Evolutionary conservation across 2,888 invertebrate species (phyloP).

Genomic region (Darwinula stevensoni): DNA sequence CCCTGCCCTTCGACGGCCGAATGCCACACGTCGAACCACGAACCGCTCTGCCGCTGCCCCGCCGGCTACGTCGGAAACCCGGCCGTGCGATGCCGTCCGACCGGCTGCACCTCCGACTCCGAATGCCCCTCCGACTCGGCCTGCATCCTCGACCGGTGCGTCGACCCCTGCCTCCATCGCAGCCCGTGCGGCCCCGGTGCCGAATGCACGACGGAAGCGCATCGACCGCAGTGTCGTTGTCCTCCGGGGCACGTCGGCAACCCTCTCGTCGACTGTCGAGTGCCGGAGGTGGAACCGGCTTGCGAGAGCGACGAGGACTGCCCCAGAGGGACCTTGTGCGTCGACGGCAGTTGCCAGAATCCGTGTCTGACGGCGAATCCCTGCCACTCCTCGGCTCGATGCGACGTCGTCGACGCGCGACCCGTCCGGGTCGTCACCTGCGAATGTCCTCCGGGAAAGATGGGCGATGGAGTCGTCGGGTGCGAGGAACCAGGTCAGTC

Average conservation of each 20-base stretch:
- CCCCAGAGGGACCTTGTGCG: slow-evolving; percentile 42
- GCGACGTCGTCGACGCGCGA: slow-evolving; percentile 47
- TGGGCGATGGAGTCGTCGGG: slow-evolving; percentile 1
- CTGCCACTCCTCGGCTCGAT: slow-evolving; percentile 44
- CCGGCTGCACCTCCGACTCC: neutral
- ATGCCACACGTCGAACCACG: slow-evolving; percentile 38
- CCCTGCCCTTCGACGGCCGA: slow-evolving; percentile 38
- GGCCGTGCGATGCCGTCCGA: slow-evolving; percentile 37
- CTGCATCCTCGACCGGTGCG: slow-evolving; percentile 34
- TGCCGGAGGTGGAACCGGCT: slow-evolving; percentile 18
- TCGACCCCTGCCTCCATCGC: slow-evolving; percentile 29
- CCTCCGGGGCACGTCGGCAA: slow-evolving; percentile 11
- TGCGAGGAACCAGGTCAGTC: too few species aligned
- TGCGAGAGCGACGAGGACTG: slow-evolving; percentile 58
- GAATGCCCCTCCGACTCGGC: slow-evolving; percentile 12
- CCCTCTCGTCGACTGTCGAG: slow-evolving; percentile 7
- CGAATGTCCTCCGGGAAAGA: slow-evolving; percentile 47
- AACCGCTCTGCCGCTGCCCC: slow-evolving; percentile 37
- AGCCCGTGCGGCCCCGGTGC: slow-evolving; percentile 25
- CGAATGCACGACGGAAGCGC: slow-evolving; percentile 20
- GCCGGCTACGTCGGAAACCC: slow-evolving; percentile 24
- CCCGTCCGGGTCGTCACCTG: slow-evolving; percentile 70
- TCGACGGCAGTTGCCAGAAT: slow-evolving; percentile 48
- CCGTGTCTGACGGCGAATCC: slow-evolving; percentile 48
- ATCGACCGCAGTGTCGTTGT: slow-evolving; percentile 12